These are phyloP conservation scores for Pseudeuparius sepicola DNA, from an alignment of 2,888 invertebrate genomes.

Conservation along the genomic window DNA sequence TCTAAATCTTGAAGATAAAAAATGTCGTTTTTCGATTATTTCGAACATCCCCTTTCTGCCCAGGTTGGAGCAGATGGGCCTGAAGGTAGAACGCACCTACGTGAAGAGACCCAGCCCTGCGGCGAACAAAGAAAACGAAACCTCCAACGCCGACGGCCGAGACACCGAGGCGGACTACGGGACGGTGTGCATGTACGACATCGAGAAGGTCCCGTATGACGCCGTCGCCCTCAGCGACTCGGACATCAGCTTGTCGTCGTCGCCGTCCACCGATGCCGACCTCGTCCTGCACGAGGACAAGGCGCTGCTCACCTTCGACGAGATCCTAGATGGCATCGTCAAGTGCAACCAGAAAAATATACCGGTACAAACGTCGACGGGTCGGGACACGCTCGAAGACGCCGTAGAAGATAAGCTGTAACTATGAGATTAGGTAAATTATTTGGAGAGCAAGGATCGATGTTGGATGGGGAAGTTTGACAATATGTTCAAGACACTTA, in stretches of 20 bases:
- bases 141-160: slow-evolving; percentile 14
- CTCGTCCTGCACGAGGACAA: slow-evolving; percentile 26
- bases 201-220: slow-evolving; percentile 28
- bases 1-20: too few relatives aligned
- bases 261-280: slow-evolving; percentile 25
- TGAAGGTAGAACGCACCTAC: slow-evolving; percentile 28
- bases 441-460: too few relatives aligned
- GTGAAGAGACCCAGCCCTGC: slow-evolving; percentile 19
- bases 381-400: slow-evolving; percentile 21
- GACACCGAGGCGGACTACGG: slow-evolving; percentile 16
- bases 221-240: slow-evolving; percentile 25
- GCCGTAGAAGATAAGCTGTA: too few relatives aligned
- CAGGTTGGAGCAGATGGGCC: slow-evolving; percentile 32
- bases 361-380: slow-evolving; percentile 20
- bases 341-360: slow-evolving; percentile 30
- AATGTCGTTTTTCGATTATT: too few relatives aligned
- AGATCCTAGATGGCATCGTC: slow-evolving; percentile 29
- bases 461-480: too few relatives aligned
- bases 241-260: slow-evolving; percentile 22
- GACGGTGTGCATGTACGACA: slow-evolving; percentile 30
- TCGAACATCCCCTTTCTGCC: too few relatives aligned
- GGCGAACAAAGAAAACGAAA: slow-evolving; percentile 10
- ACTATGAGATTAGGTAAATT: too few relatives aligned
- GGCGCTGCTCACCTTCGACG: slow-evolving; percentile 28
- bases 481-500: too few relatives aligned